Percentiles rank a stretch among this genome's conserved stretches.
phyloP scores from a whole-genome alignment of 2,888 invertebrate genomes.

The Halocaridina rubra region DNA sequence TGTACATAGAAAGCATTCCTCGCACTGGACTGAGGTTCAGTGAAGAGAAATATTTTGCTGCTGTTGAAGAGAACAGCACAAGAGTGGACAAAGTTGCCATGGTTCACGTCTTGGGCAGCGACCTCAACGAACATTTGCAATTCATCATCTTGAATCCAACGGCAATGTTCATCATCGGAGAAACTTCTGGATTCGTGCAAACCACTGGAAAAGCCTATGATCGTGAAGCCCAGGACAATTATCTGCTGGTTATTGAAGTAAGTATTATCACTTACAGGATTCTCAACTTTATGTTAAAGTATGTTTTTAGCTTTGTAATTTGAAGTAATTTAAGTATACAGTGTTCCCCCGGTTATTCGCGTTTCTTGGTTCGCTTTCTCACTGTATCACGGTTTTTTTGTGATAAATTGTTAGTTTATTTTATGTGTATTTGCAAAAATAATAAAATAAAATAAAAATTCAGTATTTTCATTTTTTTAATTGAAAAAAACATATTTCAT shows the following conservation, averaged over 20 bases:
- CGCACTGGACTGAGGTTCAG: constrained; percentile 86
- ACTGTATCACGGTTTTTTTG: too few species aligned
- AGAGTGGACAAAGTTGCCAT: constrained; percentile 82
- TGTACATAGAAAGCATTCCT: constrained; percentile 76
- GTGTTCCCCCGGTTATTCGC: too few species aligned
- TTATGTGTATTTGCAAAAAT: too few species aligned
- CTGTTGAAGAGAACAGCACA: constrained; percentile 86
- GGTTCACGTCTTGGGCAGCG: constrained; percentile 87
- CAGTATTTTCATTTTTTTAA: too few species aligned
- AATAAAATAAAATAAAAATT: too few species aligned
- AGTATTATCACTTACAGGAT: too few species aligned
- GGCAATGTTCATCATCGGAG: constrained; percentile 75
- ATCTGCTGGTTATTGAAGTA: constrained; percentile 89
- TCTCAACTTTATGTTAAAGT: too few species aligned
- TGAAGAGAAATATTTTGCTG: constrained; percentile 81
- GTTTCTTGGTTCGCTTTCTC: too few species aligned
- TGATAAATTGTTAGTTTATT: too few species aligned
- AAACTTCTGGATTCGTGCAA: constrained; percentile 89
- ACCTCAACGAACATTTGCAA: constrained; percentile 86
- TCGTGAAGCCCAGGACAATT: constrained; percentile 83
- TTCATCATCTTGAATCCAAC: constrained; percentile 90
- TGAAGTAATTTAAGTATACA: too few species aligned
- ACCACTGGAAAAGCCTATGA: constrained; percentile 87
- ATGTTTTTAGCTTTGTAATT: too few species aligned
- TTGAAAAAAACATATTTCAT: too few species aligned